Conservation (phyloP, 1,140 invertebrate species). For the Ridgeia piscesae region DNA sequence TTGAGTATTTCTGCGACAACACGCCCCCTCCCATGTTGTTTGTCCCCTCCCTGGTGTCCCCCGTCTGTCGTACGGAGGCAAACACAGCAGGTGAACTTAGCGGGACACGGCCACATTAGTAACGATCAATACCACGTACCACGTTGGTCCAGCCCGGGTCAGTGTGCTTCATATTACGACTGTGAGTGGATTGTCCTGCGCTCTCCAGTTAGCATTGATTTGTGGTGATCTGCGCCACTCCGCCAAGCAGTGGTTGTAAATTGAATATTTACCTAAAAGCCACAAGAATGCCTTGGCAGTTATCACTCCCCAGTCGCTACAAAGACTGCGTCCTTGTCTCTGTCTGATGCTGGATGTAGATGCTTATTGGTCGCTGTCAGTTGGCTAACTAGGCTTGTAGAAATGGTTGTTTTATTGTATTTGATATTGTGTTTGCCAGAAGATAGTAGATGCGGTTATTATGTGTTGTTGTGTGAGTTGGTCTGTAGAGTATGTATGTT, state of each 20-base stretch:
- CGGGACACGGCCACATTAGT: neutral
- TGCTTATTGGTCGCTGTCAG: neutral
- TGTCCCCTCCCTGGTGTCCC: too few relatives aligned
- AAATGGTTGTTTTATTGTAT: neutral
- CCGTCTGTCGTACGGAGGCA: neutral
- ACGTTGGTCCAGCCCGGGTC: neutral
- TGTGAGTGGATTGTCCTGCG: neutral
- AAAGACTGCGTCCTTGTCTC: neutral
- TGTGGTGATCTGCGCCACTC: neutral
- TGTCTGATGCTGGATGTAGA: neutral
- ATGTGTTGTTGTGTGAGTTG: too few relatives aligned
- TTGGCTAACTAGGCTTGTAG: neutral
- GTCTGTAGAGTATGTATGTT: too few relatives aligned
- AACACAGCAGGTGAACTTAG: neutral
- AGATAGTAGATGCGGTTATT: too few relatives aligned
- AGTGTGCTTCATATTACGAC: neutral
- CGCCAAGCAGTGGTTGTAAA: neutral
- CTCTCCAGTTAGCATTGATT: neutral
- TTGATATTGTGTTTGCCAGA: too few relatives aligned
- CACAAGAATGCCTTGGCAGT: neutral
- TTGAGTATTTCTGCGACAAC: neutral
- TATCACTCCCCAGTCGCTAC: neutral
- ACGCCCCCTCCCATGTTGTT: neutral
- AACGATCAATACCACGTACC: neutral
- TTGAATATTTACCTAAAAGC: neutral